phyloP scores from a whole-genome alignment of 2,888 invertebrate genomes.

The Cerceris rybyensis region DNA sequence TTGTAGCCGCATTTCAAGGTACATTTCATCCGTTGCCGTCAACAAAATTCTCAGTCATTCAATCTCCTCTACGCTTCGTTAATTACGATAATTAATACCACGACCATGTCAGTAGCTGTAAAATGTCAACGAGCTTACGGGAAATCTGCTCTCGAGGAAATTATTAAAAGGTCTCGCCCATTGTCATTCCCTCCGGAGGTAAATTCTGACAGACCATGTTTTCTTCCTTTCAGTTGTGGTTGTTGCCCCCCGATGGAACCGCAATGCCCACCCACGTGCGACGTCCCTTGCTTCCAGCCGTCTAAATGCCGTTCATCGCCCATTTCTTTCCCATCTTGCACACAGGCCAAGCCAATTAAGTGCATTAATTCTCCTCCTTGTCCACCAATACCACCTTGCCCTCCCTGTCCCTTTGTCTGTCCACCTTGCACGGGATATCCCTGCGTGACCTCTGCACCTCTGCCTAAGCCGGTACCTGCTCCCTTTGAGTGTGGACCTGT shows the following conservation, averaged over 20 bases:
- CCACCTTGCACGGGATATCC: slow-evolving; percentile 55
- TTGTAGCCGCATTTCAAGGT: slow-evolving; percentile 26
- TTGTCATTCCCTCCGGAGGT: background rate
- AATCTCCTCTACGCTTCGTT: background rate
- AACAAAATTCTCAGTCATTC: slow-evolving; percentile 27
- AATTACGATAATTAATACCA: slow-evolving; percentile 5
- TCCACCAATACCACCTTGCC: slow-evolving; percentile 31
- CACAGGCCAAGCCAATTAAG: slow-evolving; percentile 10
- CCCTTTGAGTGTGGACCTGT: slow-evolving; percentile 52
- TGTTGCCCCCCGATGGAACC: slow-evolving; percentile 54
- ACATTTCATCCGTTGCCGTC: background rate
- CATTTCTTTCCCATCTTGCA: background rate
- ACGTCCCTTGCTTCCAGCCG: background rate
- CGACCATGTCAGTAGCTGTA: slow-evolving; percentile 52
- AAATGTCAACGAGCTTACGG: slow-evolving; percentile 55
- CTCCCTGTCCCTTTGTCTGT: slow-evolving; percentile 39
- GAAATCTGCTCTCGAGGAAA: slow-evolving; percentile 38
- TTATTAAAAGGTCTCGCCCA: slow-evolving; percentile 53
- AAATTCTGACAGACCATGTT: background rate
- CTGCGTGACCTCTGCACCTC: slow-evolving; percentile 49
- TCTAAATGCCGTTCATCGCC: background rate
- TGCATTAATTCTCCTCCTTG: slow-evolving; percentile 39
- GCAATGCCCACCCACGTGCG: slow-evolving; percentile 55
- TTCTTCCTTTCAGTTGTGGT: slow-evolving; percentile 51
- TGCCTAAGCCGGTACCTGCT: slow-evolving; percentile 63